These are phyloP conservation scores for Panthera leo DNA, from an alignment of 2,113 vertebrate genomes.

Conservation along the genomic window DNA sequence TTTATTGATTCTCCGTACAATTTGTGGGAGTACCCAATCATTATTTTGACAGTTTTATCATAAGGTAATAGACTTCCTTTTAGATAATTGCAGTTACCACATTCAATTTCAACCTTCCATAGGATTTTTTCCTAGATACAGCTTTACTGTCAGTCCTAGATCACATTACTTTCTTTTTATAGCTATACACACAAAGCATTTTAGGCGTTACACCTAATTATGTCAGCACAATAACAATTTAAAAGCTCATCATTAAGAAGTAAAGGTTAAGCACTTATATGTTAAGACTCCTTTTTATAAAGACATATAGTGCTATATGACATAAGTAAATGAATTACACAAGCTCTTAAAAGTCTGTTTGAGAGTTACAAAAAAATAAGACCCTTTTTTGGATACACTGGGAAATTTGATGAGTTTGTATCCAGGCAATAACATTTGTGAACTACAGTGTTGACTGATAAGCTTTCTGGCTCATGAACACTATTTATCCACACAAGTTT, in stretches of 20 bases:
- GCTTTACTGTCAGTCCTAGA: constrained; percentile 70
- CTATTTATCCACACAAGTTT: neutral
- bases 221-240: constrained; percentile 78
- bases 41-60: constrained; percentile 88
- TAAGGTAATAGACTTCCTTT: constrained; percentile 84
- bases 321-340: constrained; percentile 62
- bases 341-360: constrained; percentile 39
- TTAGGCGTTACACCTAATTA: constrained; percentile 71
- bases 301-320: constrained; percentile 61
- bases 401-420: constrained; percentile 33
- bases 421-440: neutral
- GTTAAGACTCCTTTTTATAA: constrained; percentile 73
- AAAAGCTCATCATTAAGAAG: constrained; percentile 78
- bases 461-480: constrained; percentile 32
- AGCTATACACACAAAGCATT: constrained; percentile 75
- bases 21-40: constrained; percentile 82
- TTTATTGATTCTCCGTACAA: constrained; percentile 84
- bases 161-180: constrained; percentile 80
- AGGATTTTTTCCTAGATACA: constrained; percentile 77
- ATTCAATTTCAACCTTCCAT: constrained; percentile 80
- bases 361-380: constrained; percentile 30
- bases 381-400: neutral
- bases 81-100: constrained; percentile 82
- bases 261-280: constrained; percentile 76
- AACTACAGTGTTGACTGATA: neutral